Base-by-base conservation (phyloP, 1,140 invertebrate species). In the Eubasilissa regina region DNA sequence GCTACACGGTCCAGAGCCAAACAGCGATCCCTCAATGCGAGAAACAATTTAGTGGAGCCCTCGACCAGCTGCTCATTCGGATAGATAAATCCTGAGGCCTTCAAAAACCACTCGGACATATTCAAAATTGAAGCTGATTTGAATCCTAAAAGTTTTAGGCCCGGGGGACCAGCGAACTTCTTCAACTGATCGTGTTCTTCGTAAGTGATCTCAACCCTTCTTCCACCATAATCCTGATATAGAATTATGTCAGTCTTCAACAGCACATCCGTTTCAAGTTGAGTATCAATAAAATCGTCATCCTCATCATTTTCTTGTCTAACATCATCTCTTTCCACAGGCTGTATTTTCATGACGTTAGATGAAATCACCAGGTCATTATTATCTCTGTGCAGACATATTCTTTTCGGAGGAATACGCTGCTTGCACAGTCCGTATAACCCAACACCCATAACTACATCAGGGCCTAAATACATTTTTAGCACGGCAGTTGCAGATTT, bases 121-220 rank as follows among this genome's bases (percentile, higher is more conserved):
- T 79, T 56, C 7, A 83, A 43, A 17, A 64, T 44, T 8, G 66
- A 72, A 8, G 74, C 17, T 10, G 77, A 60, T 55, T 79, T 81
- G 51, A 83, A 83, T 68, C 82, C 80, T 19, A 83, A 68, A 9
- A 83, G 64, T 21, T 75, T 73, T 12, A 83, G 68, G 11, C 47
- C 13, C 9, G 82, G 82, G 35, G 64, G 10, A 47, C 82, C 82
- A 12, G 66, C 75, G 75, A 79, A 81, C 70, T 79, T 81, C 19
- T 44, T 77, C 45, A 83, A 75, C n/a, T 81, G 60, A 51, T n/a
- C 56, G 10, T 47, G n/a, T 75, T 83, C 82, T 11, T 58, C 66
- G 17, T 68, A 53, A 15, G 80, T 75, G 0, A 83, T 10, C 60
- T 75, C 60, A 53, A 83, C 72, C 47, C 51, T 72, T 75, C 64